Evolutionary conservation across 2,888 invertebrate species (phyloP), one percentile per base, ranked within the genome.

Genomic region (Polylopha cassiicola): DNA sequence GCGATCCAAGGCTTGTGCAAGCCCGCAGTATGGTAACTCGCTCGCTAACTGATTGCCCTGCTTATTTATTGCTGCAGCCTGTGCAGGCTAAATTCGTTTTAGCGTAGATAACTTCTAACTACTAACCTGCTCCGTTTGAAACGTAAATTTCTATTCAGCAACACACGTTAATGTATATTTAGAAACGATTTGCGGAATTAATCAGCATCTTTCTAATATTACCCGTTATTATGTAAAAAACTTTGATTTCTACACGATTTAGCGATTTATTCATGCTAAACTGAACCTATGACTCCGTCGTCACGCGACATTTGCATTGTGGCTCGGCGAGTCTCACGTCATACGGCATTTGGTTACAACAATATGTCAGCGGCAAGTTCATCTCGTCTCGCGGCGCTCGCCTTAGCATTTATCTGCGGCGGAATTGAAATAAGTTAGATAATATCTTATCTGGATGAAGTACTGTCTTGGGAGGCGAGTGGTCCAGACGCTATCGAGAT

Each of bases 271-370:
- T 65, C 63, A 49, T 59, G 64, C 70, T 72, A 65, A 62, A 69
- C 69, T 67, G 68, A 73, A 73, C 74, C 70, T 71, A 66, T 79
- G 82, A 79, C 82, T 74, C 73, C 72, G 68, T 70, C 58, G 80
- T 82, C 73, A 78, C 66, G 81, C 73, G 81, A 73, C 80, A 84
- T 81, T 85, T 80, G 66, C 72, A 73, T 70, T 73, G 68, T 58
- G 54, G 60, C 58, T 55, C 53, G 65, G 61, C 62, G 60, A 64
- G 53, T 57, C 50, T 45, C 56, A 52, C 56, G 60, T 48, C 50
- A 49, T 37, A 39, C 31, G 24, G 9, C 34, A 28, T 47, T 36
- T 48, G 55, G 53, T 46, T 51, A 55, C 48, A 55, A 55, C 55
- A 50, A 39, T 39, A 34, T 36, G 34, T 39, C 43, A 34, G 33